Percentiles rank a stretch among this genome's conserved stretches.
phyloP scores from a whole-genome alignment of 2,888 invertebrate species.

The Aleiodes testaceus region DNA sequence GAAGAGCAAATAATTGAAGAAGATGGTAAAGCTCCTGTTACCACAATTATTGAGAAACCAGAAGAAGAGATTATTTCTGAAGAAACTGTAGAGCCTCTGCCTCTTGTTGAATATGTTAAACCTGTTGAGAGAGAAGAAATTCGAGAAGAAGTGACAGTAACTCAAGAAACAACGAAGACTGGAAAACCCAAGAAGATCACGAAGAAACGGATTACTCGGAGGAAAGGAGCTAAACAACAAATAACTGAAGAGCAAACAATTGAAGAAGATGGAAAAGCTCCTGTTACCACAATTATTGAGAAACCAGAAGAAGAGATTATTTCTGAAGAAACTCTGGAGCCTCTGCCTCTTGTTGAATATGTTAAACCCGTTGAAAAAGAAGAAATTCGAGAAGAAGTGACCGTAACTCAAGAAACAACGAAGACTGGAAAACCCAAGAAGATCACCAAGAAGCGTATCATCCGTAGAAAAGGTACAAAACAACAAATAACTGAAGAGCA shows the following conservation, averaged over 20 bases:
- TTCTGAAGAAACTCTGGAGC: conserved; percentile 64
- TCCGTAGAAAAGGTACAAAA: conserved; percentile 24
- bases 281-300: conserved; percentile 70
- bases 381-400: conserved; percentile 62
- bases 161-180: conserved; percentile 60
- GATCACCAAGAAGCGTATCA: conserved; percentile 57
- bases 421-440: conserved; percentile 48
- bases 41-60: conserved; percentile 58
- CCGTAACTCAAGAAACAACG: background rate
- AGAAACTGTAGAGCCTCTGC: conserved; percentile 69
- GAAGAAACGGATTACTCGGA: conserved; percentile 59
- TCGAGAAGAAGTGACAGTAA: conserved; percentile 55
- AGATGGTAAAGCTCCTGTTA: conserved; percentile 71
- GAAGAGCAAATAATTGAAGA: conserved; percentile 73
- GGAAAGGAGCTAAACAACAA: conserved; percentile 63
- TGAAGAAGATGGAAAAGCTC: conserved; percentile 72
- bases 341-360: conserved; percentile 43
- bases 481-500: conserved; percentile 55
- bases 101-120: conserved; percentile 67
- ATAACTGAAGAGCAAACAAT: conserved; percentile 51
- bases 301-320: conserved; percentile 59
- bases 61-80: conserved; percentile 57
- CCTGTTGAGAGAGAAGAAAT: conserved; percentile 59
- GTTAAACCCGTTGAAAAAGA: conserved; percentile 57
- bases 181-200: conserved; percentile 60